phyloP scores from a whole-genome alignment of 2,888 invertebrate genomes.

The Craniophora ligustri region DNA sequence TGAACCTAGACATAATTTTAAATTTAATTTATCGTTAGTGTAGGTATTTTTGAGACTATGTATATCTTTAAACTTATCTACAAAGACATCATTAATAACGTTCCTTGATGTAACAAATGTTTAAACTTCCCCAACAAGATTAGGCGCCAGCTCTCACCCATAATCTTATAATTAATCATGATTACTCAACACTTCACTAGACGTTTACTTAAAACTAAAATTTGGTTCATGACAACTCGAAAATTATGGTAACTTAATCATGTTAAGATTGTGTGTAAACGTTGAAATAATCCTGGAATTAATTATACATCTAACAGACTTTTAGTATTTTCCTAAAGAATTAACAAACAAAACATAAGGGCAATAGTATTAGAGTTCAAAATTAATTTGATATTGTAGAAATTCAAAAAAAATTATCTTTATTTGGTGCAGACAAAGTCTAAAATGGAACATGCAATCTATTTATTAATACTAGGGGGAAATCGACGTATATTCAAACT shows the following conservation, averaged over 20 bases:
- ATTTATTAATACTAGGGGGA: no score
- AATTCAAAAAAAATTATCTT: no score
- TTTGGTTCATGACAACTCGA: conserved; percentile 38
- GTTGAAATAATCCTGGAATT: conserved; percentile 68
- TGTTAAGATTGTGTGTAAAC: conserved; percentile 57
- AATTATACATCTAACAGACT: conserved; percentile 61
- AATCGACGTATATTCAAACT: no score
- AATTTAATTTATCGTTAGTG: no score
- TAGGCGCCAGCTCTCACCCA: conserved; percentile 13
- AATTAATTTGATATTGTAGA: no score
- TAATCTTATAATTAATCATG: conserved; percentile 50
- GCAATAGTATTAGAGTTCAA: no score
- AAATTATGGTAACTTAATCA: conserved; percentile 37
- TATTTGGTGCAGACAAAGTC: no score
- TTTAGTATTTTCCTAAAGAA: conserved; percentile 66
- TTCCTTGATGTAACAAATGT: conserved; percentile 46
- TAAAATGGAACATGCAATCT: no score
- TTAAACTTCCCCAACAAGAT: conserved; percentile 37
- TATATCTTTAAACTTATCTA: conserved; percentile 15
- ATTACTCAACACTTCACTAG: conserved; percentile 40
- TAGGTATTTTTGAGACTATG: no score
- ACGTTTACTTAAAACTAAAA: conserved; percentile 38
- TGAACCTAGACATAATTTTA: no score
- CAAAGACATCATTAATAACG: conserved; percentile 45
- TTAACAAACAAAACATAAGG: conserved; percentile 59